Evolutionary conservation across 2,797 vertebrate genomes (phyloP).

Genomic region (Eleutherodactylus coqui): DNA sequence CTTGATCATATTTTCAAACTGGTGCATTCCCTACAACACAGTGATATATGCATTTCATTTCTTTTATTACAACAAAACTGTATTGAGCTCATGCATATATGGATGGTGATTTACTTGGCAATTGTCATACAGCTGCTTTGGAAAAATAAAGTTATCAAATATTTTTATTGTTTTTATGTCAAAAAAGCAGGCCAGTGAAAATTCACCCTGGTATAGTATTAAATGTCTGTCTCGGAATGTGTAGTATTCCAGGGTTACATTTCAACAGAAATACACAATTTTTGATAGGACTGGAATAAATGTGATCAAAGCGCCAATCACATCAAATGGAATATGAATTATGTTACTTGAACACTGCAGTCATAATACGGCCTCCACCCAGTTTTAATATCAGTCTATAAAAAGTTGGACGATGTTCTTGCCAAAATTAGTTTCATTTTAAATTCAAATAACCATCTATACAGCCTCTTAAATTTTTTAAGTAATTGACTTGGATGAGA

Average conservation of each 20-base stretch:
- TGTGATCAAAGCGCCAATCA: neutral
- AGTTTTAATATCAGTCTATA: constrained; percentile 29
- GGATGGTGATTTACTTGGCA: too few species aligned
- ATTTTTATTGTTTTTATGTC: too few species aligned
- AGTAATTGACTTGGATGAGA: constrained; percentile 21
- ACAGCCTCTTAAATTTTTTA: constrained; percentile 13
- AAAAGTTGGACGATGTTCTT: neutral
- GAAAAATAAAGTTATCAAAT: too few species aligned
- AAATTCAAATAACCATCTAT: constrained; percentile 35
- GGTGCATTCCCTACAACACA: too few species aligned
- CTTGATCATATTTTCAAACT: too few species aligned
- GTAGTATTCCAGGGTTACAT: neutral
- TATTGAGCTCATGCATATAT: too few species aligned
- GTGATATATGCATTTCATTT: too few species aligned
- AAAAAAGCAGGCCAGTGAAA: too few species aligned
- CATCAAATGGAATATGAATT: neutral
- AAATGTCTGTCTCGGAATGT: too few species aligned
- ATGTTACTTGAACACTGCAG: neutral
- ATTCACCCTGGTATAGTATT: too few species aligned
- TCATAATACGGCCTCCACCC: neutral
- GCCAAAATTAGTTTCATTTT: constrained; percentile 43
- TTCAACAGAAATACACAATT: neutral
- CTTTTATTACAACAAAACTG: too few species aligned
- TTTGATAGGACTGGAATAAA: neutral
- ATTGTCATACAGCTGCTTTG: too few species aligned